Conservation (phyloP, 2,888 invertebrate species). For the Rotaria sp. region DNA sequence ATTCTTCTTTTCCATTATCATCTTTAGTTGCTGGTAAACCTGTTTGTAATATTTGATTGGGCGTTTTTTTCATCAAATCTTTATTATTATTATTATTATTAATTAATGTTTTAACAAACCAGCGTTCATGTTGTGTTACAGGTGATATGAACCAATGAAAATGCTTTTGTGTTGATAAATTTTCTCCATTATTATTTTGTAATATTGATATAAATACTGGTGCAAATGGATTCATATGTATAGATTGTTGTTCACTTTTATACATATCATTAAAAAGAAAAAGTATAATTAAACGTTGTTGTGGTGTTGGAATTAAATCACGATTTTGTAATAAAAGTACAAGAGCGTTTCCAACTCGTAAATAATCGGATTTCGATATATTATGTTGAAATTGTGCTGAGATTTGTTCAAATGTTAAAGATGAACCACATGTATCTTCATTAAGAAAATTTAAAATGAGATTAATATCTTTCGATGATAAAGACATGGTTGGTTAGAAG, state of each 20-base stretch:
- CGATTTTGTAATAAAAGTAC: slow-evolving; percentile 64
- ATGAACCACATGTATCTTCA: slow-evolving; percentile 24
- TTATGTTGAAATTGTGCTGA: slow-evolving; percentile 27
- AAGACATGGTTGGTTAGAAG: neutral
- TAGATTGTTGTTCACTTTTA: slow-evolving; percentile 60
- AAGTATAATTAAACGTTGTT: slow-evolving; percentile 66
- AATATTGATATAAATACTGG: slow-evolving; percentile 66
- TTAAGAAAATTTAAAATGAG: slow-evolving; percentile 16
- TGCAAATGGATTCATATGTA: slow-evolving; percentile 67
- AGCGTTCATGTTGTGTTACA: slow-evolving; percentile 26
- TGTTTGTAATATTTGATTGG: slow-evolving; percentile 68
- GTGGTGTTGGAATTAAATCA: slow-evolving; percentile 65
- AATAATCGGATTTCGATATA: neutral
- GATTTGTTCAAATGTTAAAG: slow-evolving; percentile 25
- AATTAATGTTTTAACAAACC: neutral
- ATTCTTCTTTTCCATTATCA: neutral
- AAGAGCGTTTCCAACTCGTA: neutral
- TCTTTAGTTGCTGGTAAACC: slow-evolving; percentile 55
- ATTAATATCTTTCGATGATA: slow-evolving; percentile 21
- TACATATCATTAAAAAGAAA: slow-evolving; percentile 68
- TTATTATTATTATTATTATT: slow-evolving; percentile 40
- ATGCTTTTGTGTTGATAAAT: slow-evolving; percentile 28
- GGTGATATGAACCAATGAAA: slow-evolving; percentile 23
- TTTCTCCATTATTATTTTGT: slow-evolving; percentile 54
- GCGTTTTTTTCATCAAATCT: slow-evolving; percentile 72